phyloP scores from a whole-genome alignment of 2,113 vertebrate species.

The Thunnus maccoyii region DNA sequence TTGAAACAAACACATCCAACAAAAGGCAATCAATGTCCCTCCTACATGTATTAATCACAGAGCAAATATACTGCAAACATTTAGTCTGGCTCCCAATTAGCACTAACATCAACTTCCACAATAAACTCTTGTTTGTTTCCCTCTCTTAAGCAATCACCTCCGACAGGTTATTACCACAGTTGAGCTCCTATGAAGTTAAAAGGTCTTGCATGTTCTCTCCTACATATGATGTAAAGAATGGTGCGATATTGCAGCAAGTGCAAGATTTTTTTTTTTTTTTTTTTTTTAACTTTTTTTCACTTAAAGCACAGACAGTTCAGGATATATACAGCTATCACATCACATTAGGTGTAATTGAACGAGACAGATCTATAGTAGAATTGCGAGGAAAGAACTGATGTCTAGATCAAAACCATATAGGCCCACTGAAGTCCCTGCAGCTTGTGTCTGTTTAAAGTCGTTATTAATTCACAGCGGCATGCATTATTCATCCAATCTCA shows the following conservation, averaged over 20 bases:
- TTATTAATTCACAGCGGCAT: conserved; percentile 45
- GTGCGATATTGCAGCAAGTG: neutral
- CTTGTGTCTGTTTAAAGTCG: conserved; percentile 6
- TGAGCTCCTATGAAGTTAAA: conserved; percentile 23
- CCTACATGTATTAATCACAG: conserved; percentile 25
- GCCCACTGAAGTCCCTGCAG: conserved; percentile 4
- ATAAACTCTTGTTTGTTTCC: conserved; percentile 50
- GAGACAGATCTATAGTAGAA: neutral
- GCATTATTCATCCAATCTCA: conserved; percentile 46
- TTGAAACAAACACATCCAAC: neutral
- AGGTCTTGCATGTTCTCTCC: conserved; percentile 16
- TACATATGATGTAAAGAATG: conserved; percentile 10
- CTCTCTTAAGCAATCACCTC: conserved; percentile 39
- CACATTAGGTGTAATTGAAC: conserved; percentile 5
- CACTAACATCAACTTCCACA: neutral
- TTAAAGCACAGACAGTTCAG: neutral
- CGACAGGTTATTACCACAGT: conserved; percentile 51
- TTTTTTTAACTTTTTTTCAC: neutral
- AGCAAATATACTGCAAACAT: conserved; percentile 48
- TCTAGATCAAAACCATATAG: neutral
- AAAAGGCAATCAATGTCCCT: conserved; percentile 31
- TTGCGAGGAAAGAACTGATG: neutral
- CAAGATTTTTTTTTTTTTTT: conserved; percentile 1
- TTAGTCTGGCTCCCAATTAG: conserved; percentile 53
- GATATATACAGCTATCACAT: neutral